These are phyloP conservation scores for Micrastur ruficollis DNA, from an alignment of 2,797 vertebrate species.

Conservation along the genomic window DNA sequence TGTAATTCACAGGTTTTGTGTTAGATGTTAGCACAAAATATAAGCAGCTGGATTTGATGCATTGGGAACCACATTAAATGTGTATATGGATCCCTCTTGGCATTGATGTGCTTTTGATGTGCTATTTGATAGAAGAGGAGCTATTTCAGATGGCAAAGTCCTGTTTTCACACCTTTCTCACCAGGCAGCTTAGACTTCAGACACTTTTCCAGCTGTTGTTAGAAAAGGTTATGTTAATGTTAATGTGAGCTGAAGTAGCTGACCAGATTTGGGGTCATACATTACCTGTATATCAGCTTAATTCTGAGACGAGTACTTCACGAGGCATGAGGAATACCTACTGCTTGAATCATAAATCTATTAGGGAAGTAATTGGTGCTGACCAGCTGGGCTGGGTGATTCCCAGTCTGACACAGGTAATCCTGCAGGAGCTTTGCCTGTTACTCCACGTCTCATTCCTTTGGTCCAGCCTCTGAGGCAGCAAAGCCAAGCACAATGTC, in stretches of 20 bases:
- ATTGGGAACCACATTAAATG: not conserved
- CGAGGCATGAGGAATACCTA: not conserved
- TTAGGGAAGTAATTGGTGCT: not conserved
- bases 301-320: not conserved
- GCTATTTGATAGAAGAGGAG: not conserved
- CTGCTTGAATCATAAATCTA: accelerated
- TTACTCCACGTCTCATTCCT: not conserved
- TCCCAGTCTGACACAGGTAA: not conserved
- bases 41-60: accelerated
- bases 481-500: not conserved
- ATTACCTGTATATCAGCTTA: not conserved
- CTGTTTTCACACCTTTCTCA: not conserved
- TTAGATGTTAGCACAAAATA: not conserved
- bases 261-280: not conserved
- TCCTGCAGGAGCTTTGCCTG: accelerated
- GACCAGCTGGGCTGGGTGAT: not conserved
- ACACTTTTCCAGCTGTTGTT: not conserved
- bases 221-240: not conserved
- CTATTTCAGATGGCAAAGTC: not conserved
- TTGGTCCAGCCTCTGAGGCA: not conserved
- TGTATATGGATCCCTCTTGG: not conserved
- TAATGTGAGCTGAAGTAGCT: not conserved
- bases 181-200: not conserved
- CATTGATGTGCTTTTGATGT: not conserved
- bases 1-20: not conserved